Base-by-base conservation (phyloP, 1,140 invertebrate genomes). In the Coenobita brevimanus region DNA sequence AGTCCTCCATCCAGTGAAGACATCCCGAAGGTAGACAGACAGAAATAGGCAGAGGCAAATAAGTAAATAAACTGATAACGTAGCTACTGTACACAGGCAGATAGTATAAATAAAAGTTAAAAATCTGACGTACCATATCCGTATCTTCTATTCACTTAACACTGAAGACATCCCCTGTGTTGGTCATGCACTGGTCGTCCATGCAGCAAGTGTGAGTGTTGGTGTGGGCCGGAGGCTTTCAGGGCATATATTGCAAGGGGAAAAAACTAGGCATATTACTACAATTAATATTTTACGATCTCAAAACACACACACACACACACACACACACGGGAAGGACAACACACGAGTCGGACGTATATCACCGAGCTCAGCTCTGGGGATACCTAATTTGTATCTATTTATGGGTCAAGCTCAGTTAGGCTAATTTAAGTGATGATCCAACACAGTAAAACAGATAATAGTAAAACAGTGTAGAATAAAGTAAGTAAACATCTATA, bases 131-230 rank as follows among this genome's bases (percentile, higher is more conserved):
- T 60, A 85, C 82, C 21, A 24, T 6, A 24, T 85, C 82, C 13
- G 73, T 43, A 24, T 85, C 82, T 15, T 85, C 82, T 73, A 85
- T 85, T 73, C 82, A 85, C 71, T 76, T 85, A 21, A 85, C 38
- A 41, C 71, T 76, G 73, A 85, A 85, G 6, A 78, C 57, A 38
- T 85, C 82, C 0, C 82, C 82, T 0, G 64, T 24, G 82, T 24
- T 78, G 50, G 71, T 85, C n/a, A 30, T 8, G 0, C 57, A 33
- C 0, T 57, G 3, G 38, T 33, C 30, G 71, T 85, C 82, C 0
- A 62, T 0, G 43, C 78, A 85, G 13, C 50, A 75, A 4, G 82
- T 73, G 38, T 85, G 82, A 76, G 54, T 24, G 38, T 41, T 85
- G 36, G 17, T 62, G 8, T 10, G 69, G 71, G 1, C 46, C 24